Conservation (phyloP, 1,140 invertebrate genomes). For the Oedothorax gibbosus region DNA sequence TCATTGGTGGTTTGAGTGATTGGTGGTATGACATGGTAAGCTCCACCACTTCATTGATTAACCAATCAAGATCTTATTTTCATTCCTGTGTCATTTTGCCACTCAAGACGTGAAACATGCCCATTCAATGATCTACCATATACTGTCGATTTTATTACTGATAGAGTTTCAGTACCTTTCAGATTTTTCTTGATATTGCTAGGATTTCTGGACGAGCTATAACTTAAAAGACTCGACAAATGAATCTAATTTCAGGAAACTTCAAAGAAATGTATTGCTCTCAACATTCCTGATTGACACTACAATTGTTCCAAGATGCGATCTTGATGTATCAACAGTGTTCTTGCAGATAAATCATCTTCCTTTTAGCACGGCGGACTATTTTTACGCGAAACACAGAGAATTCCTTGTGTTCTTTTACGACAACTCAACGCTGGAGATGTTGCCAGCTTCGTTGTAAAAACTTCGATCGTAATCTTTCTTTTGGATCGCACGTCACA, state of each 20-base stretch:
- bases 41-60: no score
- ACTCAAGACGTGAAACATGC: no score
- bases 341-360: constrained; percentile 7
- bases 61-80: no score
- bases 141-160: no score
- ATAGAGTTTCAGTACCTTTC: no score
- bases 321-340: background rate
- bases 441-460: constrained; percentile 1
- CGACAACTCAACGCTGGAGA: background rate
- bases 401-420: background rate
- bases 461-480: constrained; percentile 33
- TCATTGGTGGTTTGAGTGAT: no score
- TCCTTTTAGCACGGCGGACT: background rate
- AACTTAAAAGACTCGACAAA: no score
- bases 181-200: no score
- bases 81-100: no score
- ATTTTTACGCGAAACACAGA: constrained; percentile 17
- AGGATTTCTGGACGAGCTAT: no score
- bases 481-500: constrained; percentile 1
- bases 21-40: no score
- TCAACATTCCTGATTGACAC: constrained; percentile 1
- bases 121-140: no score
- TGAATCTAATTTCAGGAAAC: background rate
- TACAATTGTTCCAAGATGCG: background rate
- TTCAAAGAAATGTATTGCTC: background rate